Evolutionary conservation across 1,140 invertebrate genomes (phyloP).

Genomic region (Lepidurus couesii): DNA sequence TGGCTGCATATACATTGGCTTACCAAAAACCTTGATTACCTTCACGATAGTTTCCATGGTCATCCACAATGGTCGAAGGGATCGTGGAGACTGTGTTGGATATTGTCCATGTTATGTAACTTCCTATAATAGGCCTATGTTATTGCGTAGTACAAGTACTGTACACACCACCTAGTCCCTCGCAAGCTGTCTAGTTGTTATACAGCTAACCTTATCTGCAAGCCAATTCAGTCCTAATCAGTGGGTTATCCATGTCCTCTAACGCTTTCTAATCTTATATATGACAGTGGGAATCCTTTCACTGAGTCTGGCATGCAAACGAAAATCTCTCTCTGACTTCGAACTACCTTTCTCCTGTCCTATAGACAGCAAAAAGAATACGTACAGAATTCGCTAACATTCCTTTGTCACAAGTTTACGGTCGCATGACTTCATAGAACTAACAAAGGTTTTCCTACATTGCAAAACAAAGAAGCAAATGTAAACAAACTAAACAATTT

Average conservation of each 20-base stretch:
- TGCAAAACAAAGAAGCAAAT: too few species aligned
- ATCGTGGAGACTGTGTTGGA: too few species aligned
- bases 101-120: too few species aligned
- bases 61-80: not conserved
- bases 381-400: not conserved
- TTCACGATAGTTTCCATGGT: not conserved
- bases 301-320: not conserved
- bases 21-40: not conserved
- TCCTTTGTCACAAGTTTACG: too few species aligned
- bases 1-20: not conserved
- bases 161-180: too few species aligned
- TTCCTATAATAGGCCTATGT: too few species aligned
- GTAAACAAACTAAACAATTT: too few species aligned
- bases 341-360: not conserved
- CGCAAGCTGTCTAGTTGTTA: not conserved
- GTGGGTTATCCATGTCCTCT: not conserved
- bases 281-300: slow-evolving; percentile 5
- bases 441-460: too few species aligned
- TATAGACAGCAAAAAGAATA: not conserved
- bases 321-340: not conserved
- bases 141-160: too few species aligned
- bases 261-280: not conserved
- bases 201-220: too few species aligned
- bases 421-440: too few species aligned
- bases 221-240: not conserved